Base-by-base conservation (phyloP, 1,140 invertebrate species). In the Ditylenchus dipsaci region DNA sequence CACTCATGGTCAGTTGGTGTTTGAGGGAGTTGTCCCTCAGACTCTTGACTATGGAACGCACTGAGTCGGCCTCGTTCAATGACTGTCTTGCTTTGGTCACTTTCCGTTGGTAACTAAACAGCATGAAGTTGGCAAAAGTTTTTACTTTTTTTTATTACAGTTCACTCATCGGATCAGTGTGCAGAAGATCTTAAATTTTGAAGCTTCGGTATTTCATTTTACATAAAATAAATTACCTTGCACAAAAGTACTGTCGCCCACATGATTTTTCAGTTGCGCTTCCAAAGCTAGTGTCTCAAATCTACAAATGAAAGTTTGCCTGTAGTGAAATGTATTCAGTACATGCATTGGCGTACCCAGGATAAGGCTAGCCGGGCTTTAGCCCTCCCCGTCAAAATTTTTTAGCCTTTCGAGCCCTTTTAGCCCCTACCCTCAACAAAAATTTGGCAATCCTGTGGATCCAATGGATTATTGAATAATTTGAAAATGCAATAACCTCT, bases 271-370 rank as follows among this genome's bases (percentile, higher is more conserved):
- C 30, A 96, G 89, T 85, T 97, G 93, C 0, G 92, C 91, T 85
- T 99, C 96, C 13, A 98, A 84, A 77, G 94, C 95, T 1, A 99
- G 85, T 0, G 91, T 90, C 82, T 98, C 95, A 84, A 99, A 97
- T 58, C 95, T 88, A 38, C 33, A 38, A 38, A 11, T 38, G 33
- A 5, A 38, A 38, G 11, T 38, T 38, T 38, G 33, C 33, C 33
- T 38, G 11, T 38, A 5, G 3, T 38, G 33, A 38, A 38, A 5
- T 38, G 33, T 38, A n/a, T n/a, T n/a, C n/a, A n/a, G n/a, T n/a
- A n/a, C n/a, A n/a, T n/a, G n/a, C n/a, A n/a, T n/a, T n/a, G n/a
- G n/a, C n/a, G n/a, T n/a, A n/a, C n/a, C n/a, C n/a, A n/a, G n/a
- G n/a, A n/a, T n/a, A n/a, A n/a, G n/a, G n/a, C n/a, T n/a, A n/a